phyloP scores from a whole-genome alignment of 2,797 vertebrate genomes.

The Paguma larvata region DNA sequence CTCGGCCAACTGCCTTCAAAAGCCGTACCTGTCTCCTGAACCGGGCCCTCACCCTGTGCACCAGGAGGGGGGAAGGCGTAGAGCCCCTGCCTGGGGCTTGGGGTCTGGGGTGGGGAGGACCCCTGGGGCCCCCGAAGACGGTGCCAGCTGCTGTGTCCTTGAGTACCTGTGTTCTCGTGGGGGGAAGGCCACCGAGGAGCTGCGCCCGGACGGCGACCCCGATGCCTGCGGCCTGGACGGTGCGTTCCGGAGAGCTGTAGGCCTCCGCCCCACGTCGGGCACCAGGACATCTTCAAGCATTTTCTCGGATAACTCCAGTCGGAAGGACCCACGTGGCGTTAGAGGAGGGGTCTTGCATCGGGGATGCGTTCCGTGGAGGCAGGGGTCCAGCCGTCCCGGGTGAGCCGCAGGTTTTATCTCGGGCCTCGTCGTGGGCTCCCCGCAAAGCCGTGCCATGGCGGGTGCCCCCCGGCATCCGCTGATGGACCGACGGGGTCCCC shows the following conservation, averaged over 20 bases:
- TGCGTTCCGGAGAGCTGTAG: no score
- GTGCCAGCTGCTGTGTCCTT: neutral
- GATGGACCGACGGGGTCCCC: rapidly evolving
- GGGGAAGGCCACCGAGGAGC: neutral
- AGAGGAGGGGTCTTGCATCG: neutral
- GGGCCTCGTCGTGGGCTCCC: neutral
- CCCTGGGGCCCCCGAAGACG: neutral
- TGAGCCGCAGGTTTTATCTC: neutral
- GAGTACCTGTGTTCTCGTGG: neutral
- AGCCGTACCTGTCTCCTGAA: neutral
- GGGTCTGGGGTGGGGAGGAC: neutral
- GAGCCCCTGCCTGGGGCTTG: no score
- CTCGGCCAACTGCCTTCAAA: neutral
- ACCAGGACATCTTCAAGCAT: rapidly evolving
- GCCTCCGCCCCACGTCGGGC: rapidly evolving
- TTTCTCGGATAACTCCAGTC: neutral
- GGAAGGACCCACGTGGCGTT: neutral
- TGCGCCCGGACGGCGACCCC: neutral
- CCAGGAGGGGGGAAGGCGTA: neutral
- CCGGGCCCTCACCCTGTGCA: neutral
- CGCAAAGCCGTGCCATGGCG: rapidly evolving
- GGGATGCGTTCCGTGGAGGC: neutral
- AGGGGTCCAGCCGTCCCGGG: neutral
- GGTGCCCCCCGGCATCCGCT: rapidly evolving
- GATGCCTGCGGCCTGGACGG: no score